Evolutionary conservation across 2,113 vertebrate species (phyloP).

Genomic region (Anthoscopus minutus): DNA sequence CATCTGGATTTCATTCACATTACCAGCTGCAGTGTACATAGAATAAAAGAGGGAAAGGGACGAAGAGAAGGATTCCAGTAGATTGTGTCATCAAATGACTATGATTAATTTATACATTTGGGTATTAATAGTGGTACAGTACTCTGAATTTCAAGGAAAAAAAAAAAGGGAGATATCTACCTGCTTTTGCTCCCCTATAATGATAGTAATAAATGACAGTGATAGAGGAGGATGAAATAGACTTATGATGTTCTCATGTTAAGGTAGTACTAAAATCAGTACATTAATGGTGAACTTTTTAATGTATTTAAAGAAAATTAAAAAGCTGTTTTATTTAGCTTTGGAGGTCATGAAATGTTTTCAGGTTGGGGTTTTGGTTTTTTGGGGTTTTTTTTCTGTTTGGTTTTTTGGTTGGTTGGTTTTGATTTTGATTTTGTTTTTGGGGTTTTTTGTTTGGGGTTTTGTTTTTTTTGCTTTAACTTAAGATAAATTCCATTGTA

Average conservation of each 20-base stretch:
- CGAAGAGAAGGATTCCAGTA: constrained; percentile 31
- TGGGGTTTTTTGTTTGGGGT: neutral
- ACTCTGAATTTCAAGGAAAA: neutral
- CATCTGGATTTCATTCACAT: constrained; percentile 47
- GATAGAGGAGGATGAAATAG: neutral
- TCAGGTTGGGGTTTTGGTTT: no score
- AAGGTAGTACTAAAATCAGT: neutral
- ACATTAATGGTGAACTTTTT: neutral
- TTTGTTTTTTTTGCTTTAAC: neutral
- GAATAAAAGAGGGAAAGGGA: constrained; percentile 30
- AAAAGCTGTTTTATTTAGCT: neutral
- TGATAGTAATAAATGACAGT: neutral
- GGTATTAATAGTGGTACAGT: neutral
- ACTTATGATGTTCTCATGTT: neutral
- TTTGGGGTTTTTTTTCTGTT: no score
- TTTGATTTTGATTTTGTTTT: neutral
- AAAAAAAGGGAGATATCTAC: neutral
- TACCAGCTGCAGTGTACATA: constrained; percentile 49
- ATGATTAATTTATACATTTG: constrained; percentile 15
- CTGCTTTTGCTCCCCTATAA: neutral
- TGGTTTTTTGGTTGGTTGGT: no score
- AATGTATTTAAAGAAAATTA: neutral
- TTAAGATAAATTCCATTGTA: neutral
- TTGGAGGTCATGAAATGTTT: neutral
- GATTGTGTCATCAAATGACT: constrained; percentile 37